Evolutionary conservation across 2,113 vertebrate genomes (phyloP).

Genomic region (Gymnobelideus leadbeateri): DNA sequence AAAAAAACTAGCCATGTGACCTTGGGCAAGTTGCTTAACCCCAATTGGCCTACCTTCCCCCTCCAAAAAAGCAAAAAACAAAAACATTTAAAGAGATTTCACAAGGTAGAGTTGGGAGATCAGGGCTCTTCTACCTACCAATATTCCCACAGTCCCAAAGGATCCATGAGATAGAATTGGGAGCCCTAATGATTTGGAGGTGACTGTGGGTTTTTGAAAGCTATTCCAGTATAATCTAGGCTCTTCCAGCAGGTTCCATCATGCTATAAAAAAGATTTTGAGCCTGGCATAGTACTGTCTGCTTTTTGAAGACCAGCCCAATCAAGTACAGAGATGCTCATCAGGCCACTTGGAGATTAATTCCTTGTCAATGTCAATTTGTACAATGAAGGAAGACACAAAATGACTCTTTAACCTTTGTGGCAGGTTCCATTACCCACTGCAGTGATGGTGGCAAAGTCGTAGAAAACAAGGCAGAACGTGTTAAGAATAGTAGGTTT

Average conservation of each 20-base stretch:
- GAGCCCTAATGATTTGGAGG: not conserved
- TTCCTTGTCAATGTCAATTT: not conserved
- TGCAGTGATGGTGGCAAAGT: not conserved
- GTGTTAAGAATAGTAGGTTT: not conserved
- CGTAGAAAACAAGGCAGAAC: not conserved
- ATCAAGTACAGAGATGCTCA: not conserved
- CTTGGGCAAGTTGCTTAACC: no score
- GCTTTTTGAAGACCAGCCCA: not conserved
- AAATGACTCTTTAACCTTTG: not conserved
- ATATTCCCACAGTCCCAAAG: not conserved
- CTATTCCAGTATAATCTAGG: not conserved
- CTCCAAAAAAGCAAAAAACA: no score
- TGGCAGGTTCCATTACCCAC: not conserved
- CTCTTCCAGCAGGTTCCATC: not conserved
- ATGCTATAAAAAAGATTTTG: not conserved
- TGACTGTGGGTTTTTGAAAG: not conserved
- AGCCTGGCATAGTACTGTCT: not conserved
- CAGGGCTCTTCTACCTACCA: no score
- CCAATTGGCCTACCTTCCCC: no score
- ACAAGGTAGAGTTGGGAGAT: not conserved
- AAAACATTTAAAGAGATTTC: not conserved
- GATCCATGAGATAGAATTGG: not conserved
- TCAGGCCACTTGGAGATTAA: not conserved
- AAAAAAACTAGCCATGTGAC: no score
- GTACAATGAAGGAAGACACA: not conserved